These are phyloP conservation scores for Chironex yamaguchii DNA, from an alignment of 30 jellyfish, hydroid and myxozoan genomes.

Conservation along the genomic window DNA sequence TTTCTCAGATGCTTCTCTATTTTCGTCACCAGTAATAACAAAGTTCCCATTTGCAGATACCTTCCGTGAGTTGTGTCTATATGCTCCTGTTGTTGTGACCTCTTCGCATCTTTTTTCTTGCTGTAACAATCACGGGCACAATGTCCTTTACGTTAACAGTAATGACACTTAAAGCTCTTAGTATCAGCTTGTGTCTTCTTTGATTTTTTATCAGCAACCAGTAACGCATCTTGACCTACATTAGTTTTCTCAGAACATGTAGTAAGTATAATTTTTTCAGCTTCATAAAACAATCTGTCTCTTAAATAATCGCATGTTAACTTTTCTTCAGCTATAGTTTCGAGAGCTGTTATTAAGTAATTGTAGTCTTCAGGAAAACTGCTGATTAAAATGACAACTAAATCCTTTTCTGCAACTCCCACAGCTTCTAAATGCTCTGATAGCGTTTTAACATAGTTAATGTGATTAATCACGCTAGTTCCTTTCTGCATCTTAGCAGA, in stretches of 20 bases:
- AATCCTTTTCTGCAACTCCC: slow-evolving; percentile 58
- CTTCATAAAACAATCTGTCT: too few relatives aligned
- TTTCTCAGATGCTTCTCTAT: neutral
- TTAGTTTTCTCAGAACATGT: too few relatives aligned
- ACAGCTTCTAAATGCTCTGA: slow-evolving; percentile 68
- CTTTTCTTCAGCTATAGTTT: neutral
- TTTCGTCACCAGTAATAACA: neutral
- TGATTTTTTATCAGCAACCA: too few relatives aligned
- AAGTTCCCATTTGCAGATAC: too few relatives aligned
- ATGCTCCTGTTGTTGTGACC: neutral
- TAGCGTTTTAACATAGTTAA: slow-evolving; percentile 24
- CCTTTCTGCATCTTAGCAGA: slow-evolving; percentile 64
- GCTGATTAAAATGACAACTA: neutral
- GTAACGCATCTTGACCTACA: too few relatives aligned
- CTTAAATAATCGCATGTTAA: slow-evolving; percentile 48
- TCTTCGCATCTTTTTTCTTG: too few relatives aligned
- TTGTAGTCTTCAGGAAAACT: slow-evolving; percentile 30
- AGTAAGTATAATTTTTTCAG: too few relatives aligned
- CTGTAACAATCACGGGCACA: slow-evolving; percentile 31
- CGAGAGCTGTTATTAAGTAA: slow-evolving; percentile 48
- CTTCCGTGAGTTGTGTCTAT: neutral
- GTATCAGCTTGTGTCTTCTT: too few relatives aligned
- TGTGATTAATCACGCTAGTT: slow-evolving; percentile 39
- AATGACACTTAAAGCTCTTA: slow-evolving; percentile 29
- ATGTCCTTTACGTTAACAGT: slow-evolving; percentile 35